These are phyloP conservation scores for Oryzias woworae DNA, from an alignment of 2,113 vertebrate species.

Conservation along the genomic window DNA sequence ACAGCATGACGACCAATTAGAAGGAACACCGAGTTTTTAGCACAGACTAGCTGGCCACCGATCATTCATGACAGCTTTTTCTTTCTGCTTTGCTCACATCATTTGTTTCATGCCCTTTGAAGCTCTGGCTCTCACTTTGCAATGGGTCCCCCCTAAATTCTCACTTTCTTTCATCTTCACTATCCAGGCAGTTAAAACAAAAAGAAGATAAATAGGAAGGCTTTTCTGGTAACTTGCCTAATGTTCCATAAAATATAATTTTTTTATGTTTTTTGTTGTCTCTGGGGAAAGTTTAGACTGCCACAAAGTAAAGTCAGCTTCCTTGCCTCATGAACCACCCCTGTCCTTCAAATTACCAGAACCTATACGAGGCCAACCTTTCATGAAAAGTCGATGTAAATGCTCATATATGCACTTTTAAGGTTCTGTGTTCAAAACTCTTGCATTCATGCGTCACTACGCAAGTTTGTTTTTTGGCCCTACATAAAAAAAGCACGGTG, in stretches of 20 bases:
- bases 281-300: too few species aligned
- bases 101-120: constrained; percentile 23
- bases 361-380: too few species aligned
- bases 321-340: too few species aligned
- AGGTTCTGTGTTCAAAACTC: too few species aligned
- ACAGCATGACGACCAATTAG: constrained; percentile 55
- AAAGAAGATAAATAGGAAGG: constrained; percentile 6
- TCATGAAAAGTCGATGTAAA: too few species aligned
- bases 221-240: constrained; percentile 3
- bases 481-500: too few species aligned
- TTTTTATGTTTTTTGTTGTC: too few species aligned
- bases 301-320: too few species aligned
- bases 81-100: constrained; percentile 18
- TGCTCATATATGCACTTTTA: too few species aligned
- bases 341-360: too few species aligned
- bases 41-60: constrained; percentile 13
- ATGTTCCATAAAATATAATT: constrained; percentile 4
- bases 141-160: not conserved
- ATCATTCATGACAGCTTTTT: constrained; percentile 10
- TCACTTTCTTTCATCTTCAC: constrained; percentile 19
- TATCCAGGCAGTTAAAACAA: constrained; percentile 2
- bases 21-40: constrained; percentile 36
- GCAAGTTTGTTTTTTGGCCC: too few species aligned
- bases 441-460: too few species aligned
- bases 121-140: constrained; percentile 18